Evolutionary conservation across 1,140 invertebrate species (phyloP).

Genomic region (Olivierus martensii): DNA sequence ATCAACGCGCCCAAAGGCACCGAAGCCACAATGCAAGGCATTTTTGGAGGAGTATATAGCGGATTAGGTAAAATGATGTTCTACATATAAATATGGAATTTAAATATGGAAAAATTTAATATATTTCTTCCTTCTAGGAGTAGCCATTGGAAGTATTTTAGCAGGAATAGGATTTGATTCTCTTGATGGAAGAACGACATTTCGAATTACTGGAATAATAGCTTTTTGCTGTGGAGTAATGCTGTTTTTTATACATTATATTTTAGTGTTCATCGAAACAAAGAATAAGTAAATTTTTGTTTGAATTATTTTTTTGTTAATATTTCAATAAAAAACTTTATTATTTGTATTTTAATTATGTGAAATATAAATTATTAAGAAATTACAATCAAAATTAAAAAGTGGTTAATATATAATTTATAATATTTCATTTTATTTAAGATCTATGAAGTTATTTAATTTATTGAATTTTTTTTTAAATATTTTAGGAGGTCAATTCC

Average conservation of each 20-base stretch:
- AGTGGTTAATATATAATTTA: too few species aligned
- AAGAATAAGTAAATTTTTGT: neutral
- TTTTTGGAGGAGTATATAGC: neutral
- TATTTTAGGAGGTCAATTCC: too few species aligned
- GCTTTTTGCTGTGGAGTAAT: neutral
- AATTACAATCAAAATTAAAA: too few species aligned
- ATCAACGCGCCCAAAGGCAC: neutral
- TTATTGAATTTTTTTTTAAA: too few species aligned
- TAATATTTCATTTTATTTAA: too few species aligned
- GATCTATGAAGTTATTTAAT: too few species aligned
- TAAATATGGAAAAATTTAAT: neutral
- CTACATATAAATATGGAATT: neutral
- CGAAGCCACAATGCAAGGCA: neutral
- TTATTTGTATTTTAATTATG: too few species aligned
- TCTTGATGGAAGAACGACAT: neutral
- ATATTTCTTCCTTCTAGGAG: neutral
- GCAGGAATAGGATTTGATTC: neutral
- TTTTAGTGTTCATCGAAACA: neutral
- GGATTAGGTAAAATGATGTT: neutral
- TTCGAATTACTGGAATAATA: neutral
- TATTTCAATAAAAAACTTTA: too few species aligned
- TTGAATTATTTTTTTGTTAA: too few species aligned
- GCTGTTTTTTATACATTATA: neutral
- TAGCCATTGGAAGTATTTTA: neutral
- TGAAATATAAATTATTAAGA: too few species aligned